Percentiles rank a stretch among this genome's conserved stretches.
Evolutionary conservation across 2,113 vertebrate species (phyloP).

Genomic region (Thinocorus orbignyianus): DNA sequence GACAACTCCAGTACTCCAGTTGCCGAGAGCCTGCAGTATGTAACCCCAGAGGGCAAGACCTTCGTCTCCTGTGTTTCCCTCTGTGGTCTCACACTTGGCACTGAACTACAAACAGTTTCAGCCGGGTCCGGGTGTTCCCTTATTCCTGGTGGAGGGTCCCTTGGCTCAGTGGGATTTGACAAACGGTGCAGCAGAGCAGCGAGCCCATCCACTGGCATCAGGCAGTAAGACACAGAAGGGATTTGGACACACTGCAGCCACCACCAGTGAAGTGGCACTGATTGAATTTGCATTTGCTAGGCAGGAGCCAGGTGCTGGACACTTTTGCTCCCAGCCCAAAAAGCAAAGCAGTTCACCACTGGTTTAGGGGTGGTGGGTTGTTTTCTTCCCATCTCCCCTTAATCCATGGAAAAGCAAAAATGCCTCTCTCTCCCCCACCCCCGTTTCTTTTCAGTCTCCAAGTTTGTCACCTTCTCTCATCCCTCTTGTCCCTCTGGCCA

Average conservation of each 20-base stretch:
- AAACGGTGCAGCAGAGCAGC: background rate
- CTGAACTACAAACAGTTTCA: rapidly evolving
- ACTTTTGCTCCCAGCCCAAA: background rate
- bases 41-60: too few relatives aligned
- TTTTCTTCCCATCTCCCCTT: background rate
- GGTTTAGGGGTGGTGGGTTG: rapidly evolving
- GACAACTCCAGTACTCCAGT: rapidly evolving
- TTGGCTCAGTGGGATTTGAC: background rate
- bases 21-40: rapidly evolving
- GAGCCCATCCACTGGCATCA: background rate
- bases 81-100: background rate
- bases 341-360: background rate
- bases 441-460: background rate
- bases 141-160: background rate
- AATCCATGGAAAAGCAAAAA: rapidly evolving
- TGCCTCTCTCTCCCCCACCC: rapidly evolving
- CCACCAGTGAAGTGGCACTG: background rate
- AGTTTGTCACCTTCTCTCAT: background rate
- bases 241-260: background rate
- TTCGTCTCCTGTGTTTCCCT: background rate
- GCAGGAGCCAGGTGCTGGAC: rapidly evolving
- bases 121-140: background rate
- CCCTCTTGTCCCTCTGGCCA: background rate
- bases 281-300: rapidly evolving
- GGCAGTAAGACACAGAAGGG: rapidly evolving